Conservation (phyloP, 2,797 vertebrate genomes). For the Trichosurus vulpecula region DNA sequence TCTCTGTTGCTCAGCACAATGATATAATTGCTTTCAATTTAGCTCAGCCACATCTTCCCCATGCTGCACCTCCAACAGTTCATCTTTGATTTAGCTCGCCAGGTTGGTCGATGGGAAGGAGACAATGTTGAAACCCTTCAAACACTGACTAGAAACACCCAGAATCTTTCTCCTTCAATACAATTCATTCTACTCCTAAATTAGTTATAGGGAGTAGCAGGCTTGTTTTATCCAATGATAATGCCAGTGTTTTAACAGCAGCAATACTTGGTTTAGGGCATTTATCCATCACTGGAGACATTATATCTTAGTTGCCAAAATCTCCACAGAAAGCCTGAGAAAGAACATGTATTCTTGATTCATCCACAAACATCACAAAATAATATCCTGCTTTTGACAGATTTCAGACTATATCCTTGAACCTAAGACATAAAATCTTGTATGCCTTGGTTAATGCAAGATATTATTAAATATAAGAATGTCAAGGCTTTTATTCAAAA, state of each 20-base stretch:
- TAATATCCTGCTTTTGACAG: background rate
- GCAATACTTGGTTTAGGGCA: background rate
- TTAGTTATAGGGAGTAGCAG: too few relatives aligned
- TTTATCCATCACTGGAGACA: background rate
- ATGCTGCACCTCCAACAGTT: background rate
- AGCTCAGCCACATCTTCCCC: background rate
- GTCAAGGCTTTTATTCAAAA: constrained; percentile 36
- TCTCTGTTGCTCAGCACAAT: background rate
- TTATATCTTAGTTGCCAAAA: background rate
- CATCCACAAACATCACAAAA: background rate
- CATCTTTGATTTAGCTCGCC: fast-evolving
- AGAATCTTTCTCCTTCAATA: background rate
- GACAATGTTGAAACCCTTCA: fast-evolving
- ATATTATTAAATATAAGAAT: background rate
- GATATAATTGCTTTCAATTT: background rate
- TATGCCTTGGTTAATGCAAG: background rate
- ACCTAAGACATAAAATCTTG: background rate
- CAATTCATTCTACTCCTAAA: background rate
- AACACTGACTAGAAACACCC: background rate
- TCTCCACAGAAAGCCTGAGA: background rate
- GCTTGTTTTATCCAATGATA: background rate
- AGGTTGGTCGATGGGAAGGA: background rate
- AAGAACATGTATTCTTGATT: background rate
- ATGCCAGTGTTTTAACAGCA: too few relatives aligned
- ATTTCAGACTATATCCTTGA: background rate